Base-by-base conservation (phyloP, 2,113 vertebrate species). In the Callopanchax toddi region DNA sequence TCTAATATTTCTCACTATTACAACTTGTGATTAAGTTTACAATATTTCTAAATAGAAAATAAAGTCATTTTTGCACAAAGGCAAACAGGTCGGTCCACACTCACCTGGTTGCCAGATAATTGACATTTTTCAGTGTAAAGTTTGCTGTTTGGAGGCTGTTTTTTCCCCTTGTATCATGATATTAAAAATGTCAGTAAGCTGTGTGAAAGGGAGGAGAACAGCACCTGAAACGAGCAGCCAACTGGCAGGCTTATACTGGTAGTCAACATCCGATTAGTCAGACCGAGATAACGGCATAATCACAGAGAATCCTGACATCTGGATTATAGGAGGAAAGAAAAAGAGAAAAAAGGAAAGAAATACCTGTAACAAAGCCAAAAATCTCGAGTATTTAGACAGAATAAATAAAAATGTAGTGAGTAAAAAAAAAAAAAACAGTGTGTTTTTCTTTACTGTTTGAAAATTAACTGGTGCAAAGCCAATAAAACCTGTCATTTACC, bases 251-350 rank as follows among this genome's bases (percentile, higher is more conserved):
- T 60, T 45, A 36, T 22, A n/a, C 13, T 16, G 4, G 26, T 10
- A 45, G 42, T 60, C 43, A 48, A 17, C 20, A 48, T 48, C 58
- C 13, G 13, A 34, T 46, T 48, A 46, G 29, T 60, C 15, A 53
- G 37, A 26, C 20, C 20, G 11, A 44, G 48, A 55, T 50, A 53
- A 58, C 23, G 16, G 11, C 21, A 7, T 13, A 61, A 17, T 39
- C 22, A 61, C 3, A 4, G 15, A 46, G n/a, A 46, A 36, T 21
- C 18, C 10, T 22, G 18, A 17, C 9, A 46, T 34, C 29, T 48
- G 43, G 58, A 34, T 22, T n/a, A 36, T 17, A 13, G 12, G 1
- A 2, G 23, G 13, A 22, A 22, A 46, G 20, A 21, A 32, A 46
- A 21, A 9, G 16, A 18, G 2, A 1, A 6, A 32, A 32, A 32